Evolutionary conservation across 2,113 vertebrate genomes (phyloP).

Genomic region (Pipa parva): DNA sequence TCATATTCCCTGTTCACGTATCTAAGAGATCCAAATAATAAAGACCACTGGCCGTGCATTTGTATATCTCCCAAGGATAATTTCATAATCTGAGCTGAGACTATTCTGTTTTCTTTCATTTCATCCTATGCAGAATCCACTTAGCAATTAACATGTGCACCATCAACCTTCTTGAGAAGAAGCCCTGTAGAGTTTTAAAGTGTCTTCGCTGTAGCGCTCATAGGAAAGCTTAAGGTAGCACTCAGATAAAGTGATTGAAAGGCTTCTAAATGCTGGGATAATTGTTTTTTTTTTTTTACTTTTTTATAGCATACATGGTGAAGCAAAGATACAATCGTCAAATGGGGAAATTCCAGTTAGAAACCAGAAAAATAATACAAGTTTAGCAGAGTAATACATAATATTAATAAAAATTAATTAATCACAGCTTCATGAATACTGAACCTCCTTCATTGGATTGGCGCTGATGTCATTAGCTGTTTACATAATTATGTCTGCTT

Average conservation of each 20-base stretch:
- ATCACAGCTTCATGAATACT: too few species aligned
- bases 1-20: slow-evolving; percentile 1
- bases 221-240: background rate
- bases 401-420: too few species aligned
- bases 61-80: background rate
- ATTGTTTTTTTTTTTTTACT: background rate
- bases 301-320: too few species aligned
- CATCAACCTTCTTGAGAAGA: background rate
- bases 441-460: too few species aligned
- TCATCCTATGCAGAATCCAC: background rate
- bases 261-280: background rate
- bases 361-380: too few species aligned
- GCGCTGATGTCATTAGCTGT: too few species aligned
- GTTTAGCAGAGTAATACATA: too few species aligned
- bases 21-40: slow-evolving; percentile 11
- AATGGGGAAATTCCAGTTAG: too few species aligned
- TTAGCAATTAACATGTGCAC: background rate
- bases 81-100: background rate
- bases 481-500: too few species aligned
- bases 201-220: background rate
- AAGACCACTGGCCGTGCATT: slow-evolving; percentile 4
- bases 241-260: background rate
- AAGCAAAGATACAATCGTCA: too few species aligned
- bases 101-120: background rate
- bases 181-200: background rate